Evolutionary conservation across 2,888 invertebrate genomes (phyloP), one percentile per base, ranked within the genome.

Genomic region (Drosophila nr. perissopoda): DNA sequence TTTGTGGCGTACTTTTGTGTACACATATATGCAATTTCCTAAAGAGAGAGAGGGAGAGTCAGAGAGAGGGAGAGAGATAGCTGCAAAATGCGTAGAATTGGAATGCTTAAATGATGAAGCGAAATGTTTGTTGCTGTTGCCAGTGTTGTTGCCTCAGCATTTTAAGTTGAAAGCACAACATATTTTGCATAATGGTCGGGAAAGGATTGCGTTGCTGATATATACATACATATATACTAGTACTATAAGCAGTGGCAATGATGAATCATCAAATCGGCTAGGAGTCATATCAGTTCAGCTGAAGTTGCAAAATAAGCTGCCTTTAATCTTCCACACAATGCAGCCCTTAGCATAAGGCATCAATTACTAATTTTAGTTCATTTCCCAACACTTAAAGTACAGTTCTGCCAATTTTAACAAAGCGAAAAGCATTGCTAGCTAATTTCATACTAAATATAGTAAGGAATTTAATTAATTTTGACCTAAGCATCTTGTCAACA

Each of bases 71-170:
- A 6, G 29, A 10, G 34, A 69, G 64, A 65, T 67, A 71, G 85
- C 74, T 85, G 71, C 80, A 77, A 83, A 82, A 83, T 78, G 79
- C 69, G 69, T 76, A 69, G 78, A 85, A 88, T 87, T 82, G 73
- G 73, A 74, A 83, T 87, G 63, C 88, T 78, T 81, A 89, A 89
- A 84, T 87, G 87, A 89, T 84, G 71, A 84, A 89, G 82, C 67
- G 82, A 80, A 61, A 61, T 62, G 13, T 40, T 45, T 61, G 57
- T 21, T 42, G 59, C 1, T 56, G 51, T 16, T 49, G 63, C 16
- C 21, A 21, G 34, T 53, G 59, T 34, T 51, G 36, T 40, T 75
- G 56, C 64, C 40, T 49, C 25, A 52, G 66, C 62, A 61, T 73
- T 80, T 80, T 76, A 76, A 80, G 80, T 79, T 78, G 66, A 52